These are phyloP conservation scores for Volucella zonaria DNA, from an alignment of 2,888 invertebrate genomes.

Conservation along the genomic window DNA sequence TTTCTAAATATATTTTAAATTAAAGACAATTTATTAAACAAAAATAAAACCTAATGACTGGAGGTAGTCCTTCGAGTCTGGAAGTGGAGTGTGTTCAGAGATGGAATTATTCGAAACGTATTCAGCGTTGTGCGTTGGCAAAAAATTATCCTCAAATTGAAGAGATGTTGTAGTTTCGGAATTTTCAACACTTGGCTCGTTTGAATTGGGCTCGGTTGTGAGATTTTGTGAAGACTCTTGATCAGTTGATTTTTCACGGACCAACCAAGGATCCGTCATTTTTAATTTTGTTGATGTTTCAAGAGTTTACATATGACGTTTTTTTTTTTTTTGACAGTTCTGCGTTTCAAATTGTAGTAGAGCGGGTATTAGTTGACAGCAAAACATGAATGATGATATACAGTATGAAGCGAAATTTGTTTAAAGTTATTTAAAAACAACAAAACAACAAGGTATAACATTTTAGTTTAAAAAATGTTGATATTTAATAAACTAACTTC, in stretches of 20 bases:
- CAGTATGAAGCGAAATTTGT: neutral
- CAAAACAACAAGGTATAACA: no score
- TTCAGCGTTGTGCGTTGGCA: conserved; percentile 80
- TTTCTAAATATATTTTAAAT: neutral
- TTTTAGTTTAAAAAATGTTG: no score
- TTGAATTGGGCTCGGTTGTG: conserved; percentile 48
- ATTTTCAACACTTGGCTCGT: conserved; percentile 38
- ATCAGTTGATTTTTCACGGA: conserved; percentile 73
- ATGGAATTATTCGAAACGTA: conserved; percentile 81
- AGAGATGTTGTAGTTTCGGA: conserved; percentile 51
- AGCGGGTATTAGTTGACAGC: neutral
- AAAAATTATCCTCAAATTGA: conserved; percentile 85
- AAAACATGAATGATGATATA: neutral
- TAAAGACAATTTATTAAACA: conserved; percentile 3
- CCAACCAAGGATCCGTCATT: conserved; percentile 78
- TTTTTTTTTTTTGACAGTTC: conserved; percentile 22
- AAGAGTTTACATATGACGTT: conserved; percentile 45
- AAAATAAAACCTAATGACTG: conserved; percentile 86
- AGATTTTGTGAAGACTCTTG: conserved; percentile 52
- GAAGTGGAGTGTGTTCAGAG: conserved; percentile 81
- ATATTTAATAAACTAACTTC: no score
- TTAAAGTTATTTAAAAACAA: no score
- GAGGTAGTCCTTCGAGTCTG: conserved; percentile 82
- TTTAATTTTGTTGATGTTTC: conserved; percentile 70
- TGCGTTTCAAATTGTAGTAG: neutral